A percentile compares a stretch with the other conserved stretches of the same genome.
These are phyloP conservation scores for Paradisaea rubra DNA, from an alignment of 2,113 vertebrate species.

Conservation along the genomic window DNA sequence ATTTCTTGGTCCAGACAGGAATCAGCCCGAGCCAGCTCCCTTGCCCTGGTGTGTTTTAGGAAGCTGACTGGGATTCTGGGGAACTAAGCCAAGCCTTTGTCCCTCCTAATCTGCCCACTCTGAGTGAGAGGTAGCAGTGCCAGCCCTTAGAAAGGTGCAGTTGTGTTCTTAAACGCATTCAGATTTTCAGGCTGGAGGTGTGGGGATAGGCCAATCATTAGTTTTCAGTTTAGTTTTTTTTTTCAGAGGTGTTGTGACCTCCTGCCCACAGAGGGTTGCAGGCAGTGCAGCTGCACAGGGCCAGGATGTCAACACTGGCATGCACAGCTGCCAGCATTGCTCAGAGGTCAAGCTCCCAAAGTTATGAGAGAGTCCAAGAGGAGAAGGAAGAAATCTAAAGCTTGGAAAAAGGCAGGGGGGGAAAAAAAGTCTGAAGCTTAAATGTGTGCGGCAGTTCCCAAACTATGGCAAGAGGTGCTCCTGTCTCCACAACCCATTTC, in stretches of 20 bases:
- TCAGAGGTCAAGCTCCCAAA: conserved; percentile 7
- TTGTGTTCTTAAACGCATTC: background rate
- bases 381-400: background rate
- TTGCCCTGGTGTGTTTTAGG: background rate
- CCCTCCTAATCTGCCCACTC: background rate
- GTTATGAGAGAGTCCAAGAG: background rate
- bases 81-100: background rate
- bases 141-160: background rate
- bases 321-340: conserved; percentile 16
- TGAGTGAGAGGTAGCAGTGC: background rate
- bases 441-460: background rate
- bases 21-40: background rate
- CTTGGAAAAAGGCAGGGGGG: background rate
- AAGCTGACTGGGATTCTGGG: background rate
- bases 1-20: background rate
- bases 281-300: background rate
- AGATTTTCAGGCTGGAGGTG: background rate
- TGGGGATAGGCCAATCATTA: background rate
- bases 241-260: background rate
- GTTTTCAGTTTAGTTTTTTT: too few relatives aligned
- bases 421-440: background rate
- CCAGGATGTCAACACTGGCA: background rate
- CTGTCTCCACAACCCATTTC: background rate
- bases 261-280: background rate
- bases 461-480: background rate